A percentile compares a stretch with the other conserved stretches of the same genome.
phyloP scores from a whole-genome alignment of 2,888 invertebrate genomes.

The Invenusta paracnida region DNA sequence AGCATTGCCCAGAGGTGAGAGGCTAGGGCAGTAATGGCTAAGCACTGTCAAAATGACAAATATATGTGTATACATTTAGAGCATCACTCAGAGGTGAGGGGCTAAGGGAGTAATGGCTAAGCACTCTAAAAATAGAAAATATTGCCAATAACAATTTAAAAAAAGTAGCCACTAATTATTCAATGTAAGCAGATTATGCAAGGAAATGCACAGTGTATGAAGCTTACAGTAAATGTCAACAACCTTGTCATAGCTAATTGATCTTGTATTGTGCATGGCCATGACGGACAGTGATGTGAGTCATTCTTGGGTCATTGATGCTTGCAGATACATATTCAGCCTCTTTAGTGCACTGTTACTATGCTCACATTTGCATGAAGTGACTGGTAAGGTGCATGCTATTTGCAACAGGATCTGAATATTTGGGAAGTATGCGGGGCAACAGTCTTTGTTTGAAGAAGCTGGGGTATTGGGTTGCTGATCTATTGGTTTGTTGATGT shows the following conservation, averaged over 20 bases:
- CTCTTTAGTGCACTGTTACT: slow-evolving; percentile 8
- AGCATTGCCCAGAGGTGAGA: too few relatives aligned
- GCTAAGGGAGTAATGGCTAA: background rate
- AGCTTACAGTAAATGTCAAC: slow-evolving; percentile 20
- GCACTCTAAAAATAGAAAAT: background rate
- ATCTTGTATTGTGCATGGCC: slow-evolving; percentile 18
- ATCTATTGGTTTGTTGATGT: slow-evolving; percentile 5
- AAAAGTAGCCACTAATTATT: background rate
- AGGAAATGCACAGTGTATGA: background rate
- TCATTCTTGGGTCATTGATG: slow-evolving; percentile 1
- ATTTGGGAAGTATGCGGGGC: background rate
- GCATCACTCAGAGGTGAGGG: too few relatives aligned
- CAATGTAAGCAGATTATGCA: background rate
- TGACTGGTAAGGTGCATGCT: slow-evolving; percentile 23
- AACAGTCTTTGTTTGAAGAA: slow-evolving; percentile 18
- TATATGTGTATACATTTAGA: too few relatives aligned
- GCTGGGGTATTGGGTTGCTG: slow-evolving; percentile 22
- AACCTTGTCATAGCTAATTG: slow-evolving; percentile 19
- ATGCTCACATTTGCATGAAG: slow-evolving; percentile 5
- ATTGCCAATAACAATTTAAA: background rate
- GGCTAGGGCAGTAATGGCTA: too few relatives aligned
- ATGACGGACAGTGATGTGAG: slow-evolving; percentile 14
- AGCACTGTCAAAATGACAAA: too few relatives aligned
- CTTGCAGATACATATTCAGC: background rate
- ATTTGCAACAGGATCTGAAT: slow-evolving; percentile 19